Base-by-base conservation (phyloP, 2,797 vertebrate genomes). In the Melanogrammus aeglefinus region DNA sequence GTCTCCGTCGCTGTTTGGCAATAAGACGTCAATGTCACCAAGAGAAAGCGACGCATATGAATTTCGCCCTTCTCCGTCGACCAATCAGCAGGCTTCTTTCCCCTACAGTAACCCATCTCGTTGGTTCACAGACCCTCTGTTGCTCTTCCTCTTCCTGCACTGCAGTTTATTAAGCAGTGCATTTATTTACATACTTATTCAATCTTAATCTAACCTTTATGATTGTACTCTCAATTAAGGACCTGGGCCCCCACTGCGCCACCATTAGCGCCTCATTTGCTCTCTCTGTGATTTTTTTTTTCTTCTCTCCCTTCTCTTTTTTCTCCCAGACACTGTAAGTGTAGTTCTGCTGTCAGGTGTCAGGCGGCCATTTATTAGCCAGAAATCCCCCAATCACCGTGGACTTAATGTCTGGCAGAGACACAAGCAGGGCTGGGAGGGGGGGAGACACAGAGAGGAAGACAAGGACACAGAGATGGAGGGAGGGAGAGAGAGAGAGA, bases 141-240 rank as follows among this genome's bases (percentile, higher is more conserved):
- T 18, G 13, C 41, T 41, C 41, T 72, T 5, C 74, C 70, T 69
- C 44, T 36, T 24, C 31, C 63, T 77, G 13, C 63, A 66, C 63
- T 27, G 14, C 63, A 66, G 63, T 66, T 66, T 66, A 66, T 66
- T 66, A 66, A 27, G 63, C 63, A 66, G n/a, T 66, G 24, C 63
- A 66, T 66, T 66, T 66, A 66, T 66, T 66, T 66, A 66, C 63
- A 66, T 27, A 66, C 63, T 66, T 66, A 66, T 66, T 66, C 63
- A 66, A 66, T 66, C 63, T 82, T 72, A 76, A 79, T 85, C 85
- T 82, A 86, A 89, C 84, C 87, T 90, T 79, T 96, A 94, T 97
- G n/a, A 66, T 97, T 98, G 98, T 98, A 98, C 99, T 99, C 96
- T 99, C 96, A 98, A 97, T 98, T 98, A 98, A 95, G 95, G 95